Base-by-base conservation (phyloP, 2,797 vertebrate genomes). In the Otus scops region DNA sequence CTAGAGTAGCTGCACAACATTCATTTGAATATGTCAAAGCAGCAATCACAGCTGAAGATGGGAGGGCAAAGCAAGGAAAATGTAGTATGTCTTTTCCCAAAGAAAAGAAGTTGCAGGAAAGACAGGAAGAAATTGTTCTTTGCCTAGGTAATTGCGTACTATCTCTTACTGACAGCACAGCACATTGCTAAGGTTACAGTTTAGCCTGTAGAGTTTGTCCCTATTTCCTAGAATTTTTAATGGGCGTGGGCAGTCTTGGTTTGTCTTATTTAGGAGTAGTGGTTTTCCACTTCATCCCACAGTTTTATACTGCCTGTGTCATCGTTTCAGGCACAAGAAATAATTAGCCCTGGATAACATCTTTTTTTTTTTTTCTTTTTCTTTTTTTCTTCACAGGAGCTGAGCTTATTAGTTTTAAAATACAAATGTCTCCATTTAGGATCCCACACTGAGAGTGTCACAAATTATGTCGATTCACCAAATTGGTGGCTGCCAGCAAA, bases 391-490 rank as follows among this genome's bases (percentile, higher is more conserved):
- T 83, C 65, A 60, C 43, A 71, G 80, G 34, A 93, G 30, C 45
- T 82, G 63, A 94, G 48, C 28, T 87, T 82, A 94, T 88, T 88
- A 0, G 11, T 87, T 95, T 94, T 60, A 87, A 90, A 95, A 86
- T 74, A 69, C 92, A 95, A 95, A 86, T 45, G 56, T 93, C 83
- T 95, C 51, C 51, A 45, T 93, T 94, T 93, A 86, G 32, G 73
- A 90, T 90, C 86, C 77, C 89, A 91, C 89, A 92, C 84, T 80
- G 43, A 87, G 83, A 85, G 61, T 94, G 95, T 96, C 96, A 92
- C 89, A 96, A 95, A 92, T 95, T 93, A 93, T 92, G 84, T 95
- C 4, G 1, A 77, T 96, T 96, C 84, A 94, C 92, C 88, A 95
- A 95, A 95, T 28, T 83, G 60, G 75, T 91, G 26, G 11, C 57